Evolutionary conservation across 2,797 vertebrate genomes (phyloP), one percentile per base, ranked within the genome.

Genomic region (Poeciliopsis paucimaculata): DNA sequence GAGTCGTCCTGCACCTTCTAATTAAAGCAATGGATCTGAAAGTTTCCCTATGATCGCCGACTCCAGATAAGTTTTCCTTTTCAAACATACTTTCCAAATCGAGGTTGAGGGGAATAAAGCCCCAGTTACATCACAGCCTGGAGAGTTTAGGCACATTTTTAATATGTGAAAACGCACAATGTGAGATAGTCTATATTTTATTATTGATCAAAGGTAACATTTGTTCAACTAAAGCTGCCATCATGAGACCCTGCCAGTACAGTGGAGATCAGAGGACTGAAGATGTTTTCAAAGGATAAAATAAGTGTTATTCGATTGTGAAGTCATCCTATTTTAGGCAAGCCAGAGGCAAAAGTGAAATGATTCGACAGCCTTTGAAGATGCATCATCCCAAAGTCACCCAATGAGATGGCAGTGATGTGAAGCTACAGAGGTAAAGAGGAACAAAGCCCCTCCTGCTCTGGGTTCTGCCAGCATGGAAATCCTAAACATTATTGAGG

Each of bases 151-250:
- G 39, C 10, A 6, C 20, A n/a, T 70, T 45, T 70, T 16, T 70
- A 70, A 70, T n/a, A n/a, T 16, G 11, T n/a, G 11, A 70, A 70
- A 70, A 43, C 0, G n/a, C 11, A 45, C 66, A 70, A 43, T 70
- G 41, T 45, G 43, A 70, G 66, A 70, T n/a, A 70, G n/a, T 43
- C 23, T 20, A 70, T 70, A 70, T 45, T 43, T 43, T 43, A n/a
- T 70, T 45, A 70, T 70, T 70, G 66, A 70, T 70, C 66, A 45
- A 70, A 70, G 66, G 66, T n/a, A 70, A 70, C 41, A 70, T 45
- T 70, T 70, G 66, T 45, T 70, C n/a, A 70, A 70, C 66, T 70
- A 70, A 70, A 70, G 39, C 66, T 70, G 66, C 39, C 12, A 1
- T 15, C 66, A 70, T 70, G 66, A 70, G 23, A 70, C 12, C 2